A percentile compares a stretch with the other conserved stretches of the same genome.
These are phyloP conservation scores for Thysanoteuthis rhombus DNA, from an alignment of 2,888 invertebrate genomes.

Conservation along the genomic window DNA sequence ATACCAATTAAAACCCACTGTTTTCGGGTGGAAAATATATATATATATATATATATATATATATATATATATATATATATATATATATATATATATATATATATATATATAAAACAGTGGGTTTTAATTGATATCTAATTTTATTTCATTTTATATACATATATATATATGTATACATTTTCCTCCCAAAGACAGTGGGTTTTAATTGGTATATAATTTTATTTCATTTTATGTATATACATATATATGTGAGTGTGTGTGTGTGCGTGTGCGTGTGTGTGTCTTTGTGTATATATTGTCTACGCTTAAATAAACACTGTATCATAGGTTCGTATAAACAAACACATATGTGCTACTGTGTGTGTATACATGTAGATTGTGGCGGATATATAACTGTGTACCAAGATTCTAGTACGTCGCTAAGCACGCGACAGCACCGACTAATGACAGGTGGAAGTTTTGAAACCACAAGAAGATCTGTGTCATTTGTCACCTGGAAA, in stretches of 20 bases:
- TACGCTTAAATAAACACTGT: neutral
- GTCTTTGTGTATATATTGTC: neutral
- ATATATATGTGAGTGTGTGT: neutral
- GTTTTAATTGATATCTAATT: no score
- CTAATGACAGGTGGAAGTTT: no score
- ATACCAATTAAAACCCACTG: no score
- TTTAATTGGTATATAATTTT: no score
- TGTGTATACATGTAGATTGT: neutral
- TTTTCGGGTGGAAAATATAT: neutral
- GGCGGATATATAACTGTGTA: neutral
- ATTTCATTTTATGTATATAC: neutral
- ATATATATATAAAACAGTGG: neutral
- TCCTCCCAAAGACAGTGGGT: no score
- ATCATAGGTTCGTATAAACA: neutral
- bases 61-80: neutral
- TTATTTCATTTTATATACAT: no score
- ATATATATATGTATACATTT: no score
- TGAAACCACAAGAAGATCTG: no score
- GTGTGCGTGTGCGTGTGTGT: neutral
- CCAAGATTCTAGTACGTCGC: neutral
- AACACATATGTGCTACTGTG: neutral
- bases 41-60: neutral
- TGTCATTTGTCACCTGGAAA: no score
- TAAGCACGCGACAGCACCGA: no score
- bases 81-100: conserved; percentile 18